Percentiles rank a stretch among this genome's conserved stretches.
These are phyloP conservation scores for Oopsacas minuta DNA, from an alignment of 37 sponge, comb jelly and placozoan genomes.

Conservation along the genomic window DNA sequence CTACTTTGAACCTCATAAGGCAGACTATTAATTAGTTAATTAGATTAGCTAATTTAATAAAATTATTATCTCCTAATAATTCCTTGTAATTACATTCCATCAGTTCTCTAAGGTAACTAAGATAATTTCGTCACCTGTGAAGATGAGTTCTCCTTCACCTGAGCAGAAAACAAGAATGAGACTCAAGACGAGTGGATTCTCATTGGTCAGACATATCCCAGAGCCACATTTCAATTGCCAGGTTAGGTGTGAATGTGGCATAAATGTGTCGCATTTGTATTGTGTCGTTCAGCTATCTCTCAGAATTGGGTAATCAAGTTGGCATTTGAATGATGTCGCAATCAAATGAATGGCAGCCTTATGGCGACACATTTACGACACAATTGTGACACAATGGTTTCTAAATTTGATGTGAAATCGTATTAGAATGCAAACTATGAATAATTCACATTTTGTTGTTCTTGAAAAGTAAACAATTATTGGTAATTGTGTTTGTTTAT, in stretches of 20 bases:
- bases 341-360: neutral
- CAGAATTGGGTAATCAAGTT: neutral
- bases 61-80: too few species aligned
- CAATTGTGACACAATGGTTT: neutral
- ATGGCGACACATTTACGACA: neutral
- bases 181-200: neutral
- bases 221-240: neutral
- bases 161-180: neutral
- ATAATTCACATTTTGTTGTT: neutral
- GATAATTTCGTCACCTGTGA: neutral
- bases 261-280: neutral
- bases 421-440: neutral
- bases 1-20: too few species aligned
- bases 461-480: neutral
- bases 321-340: neutral
- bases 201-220: neutral
- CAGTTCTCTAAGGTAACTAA: too few species aligned
- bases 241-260: neutral
- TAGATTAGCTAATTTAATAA: too few species aligned
- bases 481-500: neutral
- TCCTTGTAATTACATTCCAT: too few species aligned
- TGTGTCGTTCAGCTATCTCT: neutral
- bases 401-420: neutral
- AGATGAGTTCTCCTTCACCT: neutral
- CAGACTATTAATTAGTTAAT: too few species aligned